Conservation (phyloP, 2,797 vertebrate species). For the Gila robusta region DNA sequence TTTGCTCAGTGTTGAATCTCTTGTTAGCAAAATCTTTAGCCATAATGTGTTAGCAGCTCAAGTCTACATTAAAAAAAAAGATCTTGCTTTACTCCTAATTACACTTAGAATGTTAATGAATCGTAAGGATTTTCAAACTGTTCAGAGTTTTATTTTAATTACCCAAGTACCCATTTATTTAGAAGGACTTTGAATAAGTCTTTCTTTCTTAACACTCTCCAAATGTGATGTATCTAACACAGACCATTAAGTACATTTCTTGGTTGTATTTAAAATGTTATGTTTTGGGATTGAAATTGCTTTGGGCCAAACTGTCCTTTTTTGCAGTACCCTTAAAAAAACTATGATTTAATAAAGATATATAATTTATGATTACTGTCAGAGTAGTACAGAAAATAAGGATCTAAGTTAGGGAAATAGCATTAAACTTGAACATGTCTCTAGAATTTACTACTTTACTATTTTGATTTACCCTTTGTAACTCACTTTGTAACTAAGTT, state of each 20-base stretch:
- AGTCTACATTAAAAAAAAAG: neutral
- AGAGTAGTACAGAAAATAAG: neutral
- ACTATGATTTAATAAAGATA: neutral
- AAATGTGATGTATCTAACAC: neutral
- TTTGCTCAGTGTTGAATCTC: neutral
- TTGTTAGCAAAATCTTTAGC: neutral
- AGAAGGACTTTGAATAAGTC: neutral
- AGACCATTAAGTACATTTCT: neutral
- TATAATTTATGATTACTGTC: neutral
- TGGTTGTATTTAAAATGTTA: neutral
- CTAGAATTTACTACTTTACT: neutral
- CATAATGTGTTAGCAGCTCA: neutral
- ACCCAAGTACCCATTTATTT: neutral
- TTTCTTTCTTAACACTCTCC: neutral
- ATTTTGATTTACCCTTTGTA: neutral
- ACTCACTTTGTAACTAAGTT: neutral
- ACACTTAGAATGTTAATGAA: conserved; percentile 8
- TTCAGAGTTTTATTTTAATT: neutral
- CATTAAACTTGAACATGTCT: neutral
- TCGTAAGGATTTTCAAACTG: neutral
- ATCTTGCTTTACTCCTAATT: neutral
- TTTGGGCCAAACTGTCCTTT: neutral
- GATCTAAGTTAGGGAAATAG: neutral
- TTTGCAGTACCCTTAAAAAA: neutral
- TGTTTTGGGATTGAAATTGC: neutral